Evolutionary conservation across 2,888 invertebrate species (phyloP).

Genomic region (Ichneumoninae sp.): DNA sequence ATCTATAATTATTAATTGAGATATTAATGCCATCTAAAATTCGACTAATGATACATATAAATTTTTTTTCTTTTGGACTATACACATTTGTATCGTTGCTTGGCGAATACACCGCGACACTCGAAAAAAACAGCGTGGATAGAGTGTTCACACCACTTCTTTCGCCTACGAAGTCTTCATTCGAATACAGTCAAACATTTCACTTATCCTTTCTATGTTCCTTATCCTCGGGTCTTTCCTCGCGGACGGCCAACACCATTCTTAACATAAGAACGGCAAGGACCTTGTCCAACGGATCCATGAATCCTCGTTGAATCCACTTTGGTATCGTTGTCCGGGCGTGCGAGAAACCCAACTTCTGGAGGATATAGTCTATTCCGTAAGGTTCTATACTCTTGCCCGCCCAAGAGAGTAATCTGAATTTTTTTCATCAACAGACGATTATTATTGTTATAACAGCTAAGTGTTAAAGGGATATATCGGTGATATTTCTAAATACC

Average conservation of each 20-base stretch:
- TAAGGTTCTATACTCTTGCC: conserved; percentile 99
- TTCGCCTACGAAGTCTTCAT: conserved; percentile 19
- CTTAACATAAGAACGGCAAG: conserved; percentile 91
- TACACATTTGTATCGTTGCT: conserved; percentile 66
- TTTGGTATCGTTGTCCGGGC: conserved; percentile 99
- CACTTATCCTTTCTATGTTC: conserved; percentile 80
- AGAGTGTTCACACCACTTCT: conserved; percentile 21
- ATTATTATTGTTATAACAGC: neutral
- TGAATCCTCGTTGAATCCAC: conserved; percentile 99
- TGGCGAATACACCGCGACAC: conserved; percentile 56
- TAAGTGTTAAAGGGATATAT: conserved; percentile 42
- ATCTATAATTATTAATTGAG: conserved; percentile 47
- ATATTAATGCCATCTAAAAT: conserved; percentile 64
- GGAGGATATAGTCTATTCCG: conserved; percentile 98
- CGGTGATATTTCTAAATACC: conserved; percentile 85
- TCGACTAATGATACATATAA: conserved; percentile 47
- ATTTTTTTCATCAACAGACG: neutral
- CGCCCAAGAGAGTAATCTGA: conserved; percentile 92
- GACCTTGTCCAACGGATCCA: conserved; percentile 98
- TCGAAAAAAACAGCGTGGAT: conserved; percentile 15
- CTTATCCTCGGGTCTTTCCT: conserved; percentile 80
- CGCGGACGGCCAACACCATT: conserved; percentile 86
- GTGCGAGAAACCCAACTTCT: conserved; percentile 98
- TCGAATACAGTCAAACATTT: conserved; percentile 22
- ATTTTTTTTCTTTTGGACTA: conserved; percentile 56